These are phyloP conservation scores for Eueides isabella DNA, from an alignment of 1,140 invertebrate genomes.

Conservation along the genomic window DNA sequence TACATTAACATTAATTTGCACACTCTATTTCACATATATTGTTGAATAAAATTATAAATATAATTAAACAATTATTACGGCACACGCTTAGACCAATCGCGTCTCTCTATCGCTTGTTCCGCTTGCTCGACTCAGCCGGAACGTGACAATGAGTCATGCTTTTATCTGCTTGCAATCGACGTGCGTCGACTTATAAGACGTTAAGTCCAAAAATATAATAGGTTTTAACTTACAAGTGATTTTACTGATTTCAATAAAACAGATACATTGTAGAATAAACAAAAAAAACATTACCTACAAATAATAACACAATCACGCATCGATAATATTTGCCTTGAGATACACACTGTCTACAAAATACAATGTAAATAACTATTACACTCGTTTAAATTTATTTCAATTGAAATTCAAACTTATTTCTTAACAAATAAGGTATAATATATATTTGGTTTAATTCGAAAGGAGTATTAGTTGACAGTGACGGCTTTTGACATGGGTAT, in stretches of 20 bases:
- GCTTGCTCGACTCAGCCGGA: too few relatives aligned
- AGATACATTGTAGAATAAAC: constrained; percentile 11
- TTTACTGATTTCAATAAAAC: constrained; percentile 8
- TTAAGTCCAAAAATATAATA: too few relatives aligned
- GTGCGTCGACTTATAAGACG: too few relatives aligned
- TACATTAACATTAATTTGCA: too few relatives aligned
- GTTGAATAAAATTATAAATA: too few relatives aligned
- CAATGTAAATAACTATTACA: constrained; percentile 31
- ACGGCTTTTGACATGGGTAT: not conserved
- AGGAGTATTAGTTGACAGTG: not conserved
- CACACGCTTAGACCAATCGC: too few relatives aligned
- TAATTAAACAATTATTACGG: too few relatives aligned
- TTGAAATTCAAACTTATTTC: not conserved
- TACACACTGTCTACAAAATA: constrained; percentile 19
- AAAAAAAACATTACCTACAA: constrained; percentile 20
- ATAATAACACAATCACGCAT: constrained; percentile 11
- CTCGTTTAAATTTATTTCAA: not conserved
- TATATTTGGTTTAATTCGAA: not conserved
- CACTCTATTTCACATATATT: too few relatives aligned
- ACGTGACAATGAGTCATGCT: too few relatives aligned
- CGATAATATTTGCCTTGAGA: constrained; percentile 37
- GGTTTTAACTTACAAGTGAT: too few relatives aligned
- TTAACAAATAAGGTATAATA: not conserved
- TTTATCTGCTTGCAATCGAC: too few relatives aligned
- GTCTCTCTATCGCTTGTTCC: too few relatives aligned